Base-by-base conservation (phyloP, 1,140 invertebrate genomes). In the Magallana gigas region DNA sequence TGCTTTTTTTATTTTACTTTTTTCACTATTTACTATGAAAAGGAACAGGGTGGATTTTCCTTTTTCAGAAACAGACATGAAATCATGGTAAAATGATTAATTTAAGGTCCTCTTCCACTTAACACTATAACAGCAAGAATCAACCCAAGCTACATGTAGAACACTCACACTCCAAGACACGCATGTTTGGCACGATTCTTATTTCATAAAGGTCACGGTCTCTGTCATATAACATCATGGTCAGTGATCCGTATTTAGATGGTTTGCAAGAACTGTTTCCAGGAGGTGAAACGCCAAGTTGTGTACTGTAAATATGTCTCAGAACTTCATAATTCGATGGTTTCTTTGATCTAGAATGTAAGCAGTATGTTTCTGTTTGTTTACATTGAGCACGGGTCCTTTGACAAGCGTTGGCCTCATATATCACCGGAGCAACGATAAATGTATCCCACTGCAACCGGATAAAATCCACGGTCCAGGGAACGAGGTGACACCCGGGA, bases 401-500 rank as follows among this genome's bases (percentile, higher is more conserved):
- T 76, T 76, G 18, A 29, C 68, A 76, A 29, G 68, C 18, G 23
- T 76, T 76, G 23, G 68, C 68, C 23, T 36, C 8, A 76, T 4
- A 76, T 12, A 3, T 48, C 68, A 36, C 14, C 23, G 68, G 68
- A 29, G 29, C 23, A 3, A 76, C 7, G 68, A 76, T 76, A 29
- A 12, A 76, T 76, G 8, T 18, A 76, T 76, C 68, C 68, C 68
- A 76, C 11, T 76, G 7, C 23, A 76, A 12, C 23, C 36, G 18
- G 18, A 76, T 29, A 29, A 76, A 76, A 11, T 76, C 68, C 23
- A 76, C 68, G 11, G 68, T 76, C 68, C 68, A 76, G 7, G 68
- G 68, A 2, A 76, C 68, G 7, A 76, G 18, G 29, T 29, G 68
- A 76, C 68, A 76, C 29, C 23, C 29, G 18, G 23, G 12, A 12